Evolutionary conservation across 2,797 vertebrate genomes (phyloP), one percentile per base, ranked within the genome.

Genomic region (Lepus oiostolus): DNA sequence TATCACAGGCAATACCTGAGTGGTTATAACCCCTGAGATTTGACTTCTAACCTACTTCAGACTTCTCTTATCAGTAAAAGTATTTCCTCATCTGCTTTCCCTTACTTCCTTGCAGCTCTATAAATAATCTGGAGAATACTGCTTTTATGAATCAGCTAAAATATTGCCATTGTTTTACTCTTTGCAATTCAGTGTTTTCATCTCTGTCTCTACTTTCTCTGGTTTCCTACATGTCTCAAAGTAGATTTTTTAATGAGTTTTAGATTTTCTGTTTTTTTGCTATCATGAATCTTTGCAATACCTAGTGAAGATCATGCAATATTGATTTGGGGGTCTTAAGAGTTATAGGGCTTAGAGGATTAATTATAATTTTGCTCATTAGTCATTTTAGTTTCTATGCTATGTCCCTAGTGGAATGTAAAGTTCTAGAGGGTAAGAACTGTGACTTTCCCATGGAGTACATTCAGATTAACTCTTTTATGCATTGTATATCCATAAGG

Each of bases 71-170:
- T 97, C 80, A 95, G 86, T 42, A 89, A 96, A 94, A 88, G 30
- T 26, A 70, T 94, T 97, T 95, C 88, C 24, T 95, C 87, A 94
- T 97, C 88, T 97, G 67, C 38, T 96, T 97, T 97, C 42, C 71
- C 52, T 83, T 92, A 93, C 65, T 95, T 90, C 68, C 80, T 92
- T 95, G 35, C 11, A 95, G 93, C 75, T 84, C 52, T 94, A 7
- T 38, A 93, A 95, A 95, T 32, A 96, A 96, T 32, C 38, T 85
- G 54, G 85, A 94, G 95, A 80, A 35, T 72, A 95, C 87, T 80
- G 54, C n/a, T 86, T 4, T 88, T 82, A 90, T 75, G 2, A 70
- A 76, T 85, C 94, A 97, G 35, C 68, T 96, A 95, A 96, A 97
- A 92, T 13, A 80, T 38, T 93, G 96, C 12, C 82, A 16, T 91